A percentile compares a stretch with the other conserved stretches of the same genome.
Evolutionary conservation across 2,113 vertebrate species (phyloP).

Genomic region (Pteruthius melanotis): DNA sequence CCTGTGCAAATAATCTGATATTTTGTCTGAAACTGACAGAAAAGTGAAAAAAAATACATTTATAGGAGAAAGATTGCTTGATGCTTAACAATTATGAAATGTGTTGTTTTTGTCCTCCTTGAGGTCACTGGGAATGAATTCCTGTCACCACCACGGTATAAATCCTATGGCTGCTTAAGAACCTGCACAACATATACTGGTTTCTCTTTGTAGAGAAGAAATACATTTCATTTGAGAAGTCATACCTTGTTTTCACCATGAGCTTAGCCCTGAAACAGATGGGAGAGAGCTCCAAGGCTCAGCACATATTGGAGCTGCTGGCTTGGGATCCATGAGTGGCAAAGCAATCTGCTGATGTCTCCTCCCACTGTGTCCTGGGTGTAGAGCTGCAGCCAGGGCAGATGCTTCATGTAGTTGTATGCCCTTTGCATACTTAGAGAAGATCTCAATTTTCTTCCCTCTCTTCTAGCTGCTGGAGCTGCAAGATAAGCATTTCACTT

Average conservation of each 20-base stretch:
- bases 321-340: not conserved
- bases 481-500: not conserved
- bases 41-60: not conserved
- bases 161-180: not conserved
- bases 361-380: not conserved
- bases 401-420: accelerated
- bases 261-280: not conserved
- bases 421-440: not conserved
- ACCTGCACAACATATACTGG: not conserved
- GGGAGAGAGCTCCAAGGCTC: not conserved
- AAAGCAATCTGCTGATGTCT: accelerated
- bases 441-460: not conserved
- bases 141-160: not conserved
- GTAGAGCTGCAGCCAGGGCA: not conserved
- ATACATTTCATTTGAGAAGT: not conserved
- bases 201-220: not conserved
- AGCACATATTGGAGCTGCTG: not conserved
- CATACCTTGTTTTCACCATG: not conserved
- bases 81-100: not conserved
- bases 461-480: not conserved
- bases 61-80: not conserved
- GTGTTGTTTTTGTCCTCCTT: not conserved
- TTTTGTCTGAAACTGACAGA: not conserved
- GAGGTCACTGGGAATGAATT: not conserved
- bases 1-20: not conserved